A percentile compares a stretch with the other conserved stretches of the same genome.
Conservation (phyloP, 2,888 invertebrate species). For the Nomada fucata region DNA sequence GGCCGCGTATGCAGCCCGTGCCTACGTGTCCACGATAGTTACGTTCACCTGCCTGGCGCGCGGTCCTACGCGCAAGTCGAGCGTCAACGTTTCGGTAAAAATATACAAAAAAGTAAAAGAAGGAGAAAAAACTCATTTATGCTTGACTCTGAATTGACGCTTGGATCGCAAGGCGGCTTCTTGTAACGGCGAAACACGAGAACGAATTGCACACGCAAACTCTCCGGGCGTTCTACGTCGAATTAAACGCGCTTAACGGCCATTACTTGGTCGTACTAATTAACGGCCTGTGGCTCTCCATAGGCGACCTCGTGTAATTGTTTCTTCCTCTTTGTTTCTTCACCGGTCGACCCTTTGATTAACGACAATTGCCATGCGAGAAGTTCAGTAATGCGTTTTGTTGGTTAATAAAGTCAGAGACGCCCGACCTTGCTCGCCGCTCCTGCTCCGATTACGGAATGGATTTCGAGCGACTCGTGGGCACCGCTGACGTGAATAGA, state of each 20-base stretch:
- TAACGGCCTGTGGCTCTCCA: constrained; percentile 44
- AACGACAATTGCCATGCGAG: constrained; percentile 35
- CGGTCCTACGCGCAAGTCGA: constrained; percentile 21
- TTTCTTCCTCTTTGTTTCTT: constrained; percentile 16
- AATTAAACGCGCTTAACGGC: constrained; percentile 66
- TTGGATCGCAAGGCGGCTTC: constrained; percentile 31
- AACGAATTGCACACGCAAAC: constrained; percentile 60
- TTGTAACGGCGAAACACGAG: constrained; percentile 35
- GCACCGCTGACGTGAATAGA: constrained; percentile 22
- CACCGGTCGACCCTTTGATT: constrained; percentile 17
- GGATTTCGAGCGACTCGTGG: constrained; percentile 25
- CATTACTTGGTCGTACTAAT: constrained; percentile 61
- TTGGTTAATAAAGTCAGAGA: constrained; percentile 7
- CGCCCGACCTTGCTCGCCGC: constrained; percentile 31
- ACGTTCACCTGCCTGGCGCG: constrained; percentile 14
- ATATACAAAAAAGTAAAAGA: neutral
- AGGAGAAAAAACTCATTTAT: constrained; percentile 33
- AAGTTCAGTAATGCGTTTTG: constrained; percentile 7
- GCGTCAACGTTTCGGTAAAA: constrained; percentile 17
- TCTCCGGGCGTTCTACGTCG: constrained; percentile 32
- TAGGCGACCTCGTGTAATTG: constrained; percentile 23
- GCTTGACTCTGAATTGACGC: constrained; percentile 8
- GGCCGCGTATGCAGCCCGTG: neutral
- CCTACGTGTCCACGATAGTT: constrained; percentile 15
- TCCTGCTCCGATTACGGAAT: constrained; percentile 13